Evolutionary conservation across 2,888 invertebrate species (phyloP), one percentile per base, ranked within the genome.

Genomic region (Elgonia sp.): DNA sequence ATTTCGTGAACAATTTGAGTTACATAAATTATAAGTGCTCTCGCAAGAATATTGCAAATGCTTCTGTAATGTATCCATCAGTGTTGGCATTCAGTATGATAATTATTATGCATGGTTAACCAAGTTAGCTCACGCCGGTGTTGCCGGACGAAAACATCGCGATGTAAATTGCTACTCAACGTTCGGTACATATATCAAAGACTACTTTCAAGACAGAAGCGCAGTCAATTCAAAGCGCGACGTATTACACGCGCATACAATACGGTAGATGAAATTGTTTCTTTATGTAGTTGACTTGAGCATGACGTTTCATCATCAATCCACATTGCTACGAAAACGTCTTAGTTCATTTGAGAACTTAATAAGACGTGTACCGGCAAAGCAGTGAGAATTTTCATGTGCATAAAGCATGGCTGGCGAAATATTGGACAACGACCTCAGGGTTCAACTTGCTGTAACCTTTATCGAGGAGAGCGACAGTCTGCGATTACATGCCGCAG

Each of bases 391-490:
- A 84, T 70, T 77, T 57, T 57, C 53, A 39, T 14, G 63, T 60
- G 73, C 57, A 69, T 69, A 73, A 87, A 80, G 75, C 79, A 60
- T 88, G 80, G 85, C 86, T 89, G 88, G 67, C 21, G 85, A 89
- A 89, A 91, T 90, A 91, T 91, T 89, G 90, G 89, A 90, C 89
- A 90, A 79, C 81, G 86, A 85, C 90, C 84, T 86, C 67, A 76
- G 87, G 87, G 89, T 90, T 91, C 86, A 89, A 89, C 87, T 89
- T 87, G 88, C 81, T 91, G 89, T 91, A 91, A 91, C 91, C 90
- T 91, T 91, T 89, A 91, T 91, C 86, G 89, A 79, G 80, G 72
- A 76, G 79, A 81, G 50, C 77, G 84, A 90, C 88, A 70, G 88
- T 88, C 89, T 76, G 84, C 80, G 82, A 90, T 89, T 86, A 86